Evolutionary conservation across 2,113 vertebrate genomes (phyloP).

Genomic region (Uropsilus gracilis): DNA sequence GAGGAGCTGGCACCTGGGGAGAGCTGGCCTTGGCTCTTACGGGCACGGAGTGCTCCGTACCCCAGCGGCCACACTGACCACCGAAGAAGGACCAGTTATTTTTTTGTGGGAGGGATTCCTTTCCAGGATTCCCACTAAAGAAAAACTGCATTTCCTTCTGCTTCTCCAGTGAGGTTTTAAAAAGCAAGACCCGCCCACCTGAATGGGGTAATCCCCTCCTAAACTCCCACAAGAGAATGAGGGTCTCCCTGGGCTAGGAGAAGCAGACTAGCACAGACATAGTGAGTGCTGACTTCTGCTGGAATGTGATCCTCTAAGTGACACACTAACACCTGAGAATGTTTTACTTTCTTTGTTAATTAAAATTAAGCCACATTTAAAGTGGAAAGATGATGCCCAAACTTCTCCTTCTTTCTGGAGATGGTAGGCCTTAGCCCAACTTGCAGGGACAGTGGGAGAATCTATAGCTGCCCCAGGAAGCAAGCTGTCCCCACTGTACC

Average conservation of each 20-base stretch:
- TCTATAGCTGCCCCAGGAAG: no score
- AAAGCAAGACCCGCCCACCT: no score
- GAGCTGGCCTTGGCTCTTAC: fast-evolving
- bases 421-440: no score
- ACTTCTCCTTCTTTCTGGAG: no score
- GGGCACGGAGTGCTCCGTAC: fast-evolving
- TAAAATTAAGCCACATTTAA: background rate
- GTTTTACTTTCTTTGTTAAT: background rate
- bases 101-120: background rate
- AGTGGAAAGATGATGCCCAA: no score
- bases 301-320: no score
- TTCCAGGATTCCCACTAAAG: fast-evolving
- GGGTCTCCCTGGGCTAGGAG: background rate
- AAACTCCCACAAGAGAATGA: no score
- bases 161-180: background rate
- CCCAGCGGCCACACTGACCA: fast-evolving
- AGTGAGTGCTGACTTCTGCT: background rate
- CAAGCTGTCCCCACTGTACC: fast-evolving
- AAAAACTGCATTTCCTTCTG: background rate
- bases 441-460: background rate
- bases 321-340: no score
- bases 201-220: no score
- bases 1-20: no score
- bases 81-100: background rate
- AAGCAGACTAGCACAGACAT: no score